Evolutionary conservation across 2,797 vertebrate species (phyloP).

Genomic region (Toxotes lorentzi): DNA sequence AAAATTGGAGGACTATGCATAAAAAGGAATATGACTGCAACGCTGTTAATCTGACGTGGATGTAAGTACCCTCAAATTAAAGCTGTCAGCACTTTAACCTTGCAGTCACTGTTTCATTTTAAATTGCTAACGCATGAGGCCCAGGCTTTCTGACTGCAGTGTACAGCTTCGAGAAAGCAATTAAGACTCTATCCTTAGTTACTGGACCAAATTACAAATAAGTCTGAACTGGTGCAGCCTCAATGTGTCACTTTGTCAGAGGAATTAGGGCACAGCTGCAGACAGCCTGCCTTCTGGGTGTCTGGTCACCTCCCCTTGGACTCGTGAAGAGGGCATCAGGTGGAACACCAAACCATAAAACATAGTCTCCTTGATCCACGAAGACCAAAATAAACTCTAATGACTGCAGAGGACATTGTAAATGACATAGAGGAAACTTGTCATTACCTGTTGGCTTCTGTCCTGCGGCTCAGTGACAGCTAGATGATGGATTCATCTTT

Average conservation of each 20-base stretch:
- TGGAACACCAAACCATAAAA: constrained; percentile 32
- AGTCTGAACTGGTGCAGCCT: constrained; percentile 35
- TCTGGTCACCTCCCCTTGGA: constrained; percentile 28
- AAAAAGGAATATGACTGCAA: not conserved
- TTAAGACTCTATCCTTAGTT: constrained; percentile 17
- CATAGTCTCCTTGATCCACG: constrained; percentile 20
- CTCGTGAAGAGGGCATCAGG: constrained; percentile 36
- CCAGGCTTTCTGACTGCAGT: not conserved
- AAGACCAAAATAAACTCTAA: constrained; percentile 12
- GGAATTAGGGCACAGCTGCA: constrained; percentile 49
- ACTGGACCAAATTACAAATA: constrained; percentile 10
- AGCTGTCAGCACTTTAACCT: constrained; percentile 14
- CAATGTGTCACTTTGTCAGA: constrained; percentile 54
- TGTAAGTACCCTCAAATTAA: constrained; percentile 3
- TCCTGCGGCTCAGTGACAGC: not conserved
- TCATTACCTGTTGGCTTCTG: constrained; percentile 1
- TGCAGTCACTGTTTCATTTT: constrained; percentile 4
- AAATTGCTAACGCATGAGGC: not conserved
- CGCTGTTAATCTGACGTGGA: not conserved
- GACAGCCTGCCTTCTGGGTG: constrained; percentile 26
- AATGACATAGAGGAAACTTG: not conserved
- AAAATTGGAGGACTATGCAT: too few relatives aligned
- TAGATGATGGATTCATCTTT: constrained; percentile 7
- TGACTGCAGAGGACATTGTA: constrained; percentile 18
- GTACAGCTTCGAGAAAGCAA: constrained; percentile 7